Percentiles rank a stretch among this genome's conserved stretches.
Evolutionary conservation across 2,113 vertebrate species (phyloP).

Genomic region (Octodon degus): DNA sequence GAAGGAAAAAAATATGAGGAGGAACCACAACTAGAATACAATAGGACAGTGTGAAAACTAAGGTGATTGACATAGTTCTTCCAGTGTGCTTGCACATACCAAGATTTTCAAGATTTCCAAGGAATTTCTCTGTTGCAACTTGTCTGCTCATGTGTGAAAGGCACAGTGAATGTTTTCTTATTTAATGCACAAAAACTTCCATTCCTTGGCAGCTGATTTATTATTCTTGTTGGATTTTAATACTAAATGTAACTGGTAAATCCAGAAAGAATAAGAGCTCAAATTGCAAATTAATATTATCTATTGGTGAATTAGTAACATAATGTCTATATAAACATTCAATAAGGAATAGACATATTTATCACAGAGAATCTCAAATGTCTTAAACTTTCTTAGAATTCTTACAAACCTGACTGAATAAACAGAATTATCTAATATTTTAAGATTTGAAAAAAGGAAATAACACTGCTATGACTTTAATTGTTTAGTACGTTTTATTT

Average conservation of each 20-base stretch:
- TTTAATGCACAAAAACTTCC: not conserved
- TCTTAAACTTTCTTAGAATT: not conserved
- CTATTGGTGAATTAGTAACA: not conserved
- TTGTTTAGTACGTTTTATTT: not conserved
- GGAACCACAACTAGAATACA: not conserved
- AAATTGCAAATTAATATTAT: not conserved
- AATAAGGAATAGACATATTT: accelerated
- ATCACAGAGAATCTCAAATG: not conserved
- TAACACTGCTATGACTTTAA: not conserved
- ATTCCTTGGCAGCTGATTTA: not conserved
- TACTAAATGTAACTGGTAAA: not conserved
- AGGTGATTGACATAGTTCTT: not conserved
- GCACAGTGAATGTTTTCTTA: not conserved
- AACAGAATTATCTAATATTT: not conserved
- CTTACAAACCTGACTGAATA: not conserved
- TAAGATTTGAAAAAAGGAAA: not conserved
- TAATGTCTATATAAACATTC: not conserved
- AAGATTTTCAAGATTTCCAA: not conserved
- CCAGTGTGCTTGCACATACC: not conserved
- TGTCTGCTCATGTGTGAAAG: not conserved
- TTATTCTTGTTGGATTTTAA: not conserved
- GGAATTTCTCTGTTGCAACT: not conserved
- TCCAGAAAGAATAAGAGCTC: not conserved
- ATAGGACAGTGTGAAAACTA: not conserved
- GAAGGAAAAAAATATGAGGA: not conserved